Conservation (phyloP, 2,888 invertebrate species). For the Crepidodera aurea region DNA sequence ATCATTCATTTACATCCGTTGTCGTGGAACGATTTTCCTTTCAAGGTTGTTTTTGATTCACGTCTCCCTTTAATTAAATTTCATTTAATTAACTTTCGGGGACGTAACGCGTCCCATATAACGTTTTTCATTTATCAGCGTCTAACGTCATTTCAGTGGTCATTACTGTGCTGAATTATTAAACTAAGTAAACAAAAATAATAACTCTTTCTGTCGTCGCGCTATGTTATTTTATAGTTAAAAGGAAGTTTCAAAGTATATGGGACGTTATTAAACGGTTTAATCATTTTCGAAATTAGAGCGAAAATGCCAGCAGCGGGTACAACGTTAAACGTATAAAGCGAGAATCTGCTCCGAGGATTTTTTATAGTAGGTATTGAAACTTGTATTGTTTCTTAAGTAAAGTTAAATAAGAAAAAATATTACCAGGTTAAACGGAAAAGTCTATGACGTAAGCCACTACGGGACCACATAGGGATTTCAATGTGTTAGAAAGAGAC, state of each 20-base stretch:
- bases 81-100: slow-evolving; percentile 14
- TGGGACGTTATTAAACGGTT: background rate
- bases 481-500: too few species aligned
- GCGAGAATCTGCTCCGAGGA: too few species aligned
- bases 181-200: slow-evolving; percentile 17
- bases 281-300: slow-evolving; percentile 1
- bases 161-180: slow-evolving; percentile 16
- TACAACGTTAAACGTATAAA: too few species aligned
- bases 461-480: too few species aligned
- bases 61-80: slow-evolving; percentile 15
- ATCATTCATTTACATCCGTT: background rate
- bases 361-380: too few species aligned
- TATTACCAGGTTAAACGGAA: too few species aligned
- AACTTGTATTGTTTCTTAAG: too few species aligned
- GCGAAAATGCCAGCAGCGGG: background rate
- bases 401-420: too few species aligned
- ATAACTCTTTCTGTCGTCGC: slow-evolving; percentile 15
- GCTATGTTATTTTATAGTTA: background rate
- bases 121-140: slow-evolving; percentile 15
- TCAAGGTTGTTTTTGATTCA: background rate
- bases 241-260: background rate
- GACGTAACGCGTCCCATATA: background rate
- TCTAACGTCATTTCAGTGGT: slow-evolving; percentile 3
- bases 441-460: too few species aligned
- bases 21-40: background rate